Base-by-base conservation (phyloP, 1,140 invertebrate species). In the Helicoverpa armigera region DNA sequence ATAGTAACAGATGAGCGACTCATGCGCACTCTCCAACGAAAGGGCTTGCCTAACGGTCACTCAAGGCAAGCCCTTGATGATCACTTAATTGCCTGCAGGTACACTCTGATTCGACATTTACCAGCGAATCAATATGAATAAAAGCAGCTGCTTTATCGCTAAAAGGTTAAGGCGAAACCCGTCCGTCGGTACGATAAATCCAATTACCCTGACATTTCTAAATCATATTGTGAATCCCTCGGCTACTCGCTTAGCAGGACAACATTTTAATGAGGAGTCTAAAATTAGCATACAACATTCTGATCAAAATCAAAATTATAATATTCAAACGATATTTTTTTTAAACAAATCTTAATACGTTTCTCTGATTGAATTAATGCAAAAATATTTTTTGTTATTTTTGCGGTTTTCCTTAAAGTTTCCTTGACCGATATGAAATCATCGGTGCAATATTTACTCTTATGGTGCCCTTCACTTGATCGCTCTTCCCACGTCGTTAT, bases 391-490 rank as follows among this genome's bases (percentile, higher is more conserved):
- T 65, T 77, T 54, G 16, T 31, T 54, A 54, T 77, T 14, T 48
- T 18, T 78, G 83, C 85, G 85, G 85, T 85, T 88, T 90, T 86
- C 80, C 79, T 86, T 84, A 63, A 69, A 73, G 31, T 56, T 91
- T 88, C 91, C 91, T 90, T 92, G 89, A 90, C 89, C 89, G 82
- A 83, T 87, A 90, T 92, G 89, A 92, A 89, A 89, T 89, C 89
- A 92, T 88, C 88, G 78, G 54, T 77, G 60, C 58, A 79, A 77
- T 83, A 86, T 90, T 90, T 88, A 83, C 86, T 87, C 85, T 90
- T 80, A 82, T 75, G 73, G 75, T 86, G 87, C 83, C 87, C 83
- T 90, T 90, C 87, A 87, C 86, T 85, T 70, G 81, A 83, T 83
- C 82, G 84, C 85, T 86, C 81, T 80, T 86, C 86, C 84, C 78